Base-by-base conservation (phyloP, 2,888 invertebrate genomes). In the Chydorus sphaericus region DNA sequence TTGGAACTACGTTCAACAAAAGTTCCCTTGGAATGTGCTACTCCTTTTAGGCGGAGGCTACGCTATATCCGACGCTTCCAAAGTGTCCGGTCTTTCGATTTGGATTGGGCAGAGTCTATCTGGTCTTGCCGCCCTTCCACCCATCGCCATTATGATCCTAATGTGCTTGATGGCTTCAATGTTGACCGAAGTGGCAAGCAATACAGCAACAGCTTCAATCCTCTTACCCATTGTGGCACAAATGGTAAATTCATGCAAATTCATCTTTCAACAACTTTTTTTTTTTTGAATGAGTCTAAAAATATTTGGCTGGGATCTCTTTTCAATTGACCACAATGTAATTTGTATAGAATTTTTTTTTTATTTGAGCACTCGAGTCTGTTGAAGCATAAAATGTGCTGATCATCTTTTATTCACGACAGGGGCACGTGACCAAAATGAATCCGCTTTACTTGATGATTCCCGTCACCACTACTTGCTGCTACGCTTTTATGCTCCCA, bases 21-120 rank as follows among this genome's bases (percentile, higher is more conserved):
- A 86, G 67, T 80, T 91, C 62, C 89, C 91, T 5, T 93, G 92
- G 92, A 88, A 90, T 49, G 77, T 92, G 4, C 78, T 92, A 28
- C 80, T 92, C 65, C 75, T 92, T 52, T 75, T 92, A 53, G 88
- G 91, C 48, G 92, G 92, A 30, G 92, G 92, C 0, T 92, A 92
- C 69, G 91, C 92, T 0, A 75, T 93, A 58, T 90, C 92, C 0
- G 84, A 85, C 60, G 92, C 85, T 59, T 85, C 87, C 63, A 81
- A 83, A 63, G 79, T 73, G 7, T 87, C 88, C 0, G 83, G 84
- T 0, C 78, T 92, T 66, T 88, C 89, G 0, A 65, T 71, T 8
- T 75, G 83, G 72, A 78, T 92, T 59, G 90, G 90, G 0, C 69
- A 76, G 0, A 78, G 82, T 5, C 72, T 92, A 31, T 33, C 33